These are phyloP conservation scores for Pomacea maculata DNA, from an alignment of 1,140 invertebrate genomes.

Conservation along the genomic window DNA sequence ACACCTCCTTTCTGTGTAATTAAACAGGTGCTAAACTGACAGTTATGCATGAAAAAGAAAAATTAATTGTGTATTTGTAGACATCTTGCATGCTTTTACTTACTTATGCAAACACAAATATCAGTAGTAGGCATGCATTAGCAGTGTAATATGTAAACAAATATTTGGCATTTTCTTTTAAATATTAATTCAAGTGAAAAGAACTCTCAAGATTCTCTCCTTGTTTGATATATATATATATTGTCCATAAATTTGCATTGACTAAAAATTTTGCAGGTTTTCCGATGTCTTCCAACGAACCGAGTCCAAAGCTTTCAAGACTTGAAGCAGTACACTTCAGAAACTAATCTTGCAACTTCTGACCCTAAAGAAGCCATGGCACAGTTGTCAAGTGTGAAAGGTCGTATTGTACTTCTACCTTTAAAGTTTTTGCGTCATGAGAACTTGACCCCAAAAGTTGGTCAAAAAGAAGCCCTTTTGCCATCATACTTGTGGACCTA, in stretches of 20 bases:
- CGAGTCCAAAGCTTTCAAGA: conserved; percentile 78
- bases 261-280: conserved; percentile 68
- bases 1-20: background rate
- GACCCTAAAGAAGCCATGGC: conserved; percentile 77
- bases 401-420: conserved; percentile 86
- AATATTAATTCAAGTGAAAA: background rate
- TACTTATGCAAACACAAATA: too few species aligned
- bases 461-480: conserved; percentile 78
- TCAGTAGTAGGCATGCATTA: too few species aligned
- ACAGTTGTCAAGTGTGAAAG: conserved; percentile 77
- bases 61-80: background rate
- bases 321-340: conserved; percentile 78
- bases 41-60: background rate
- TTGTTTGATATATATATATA: background rate
- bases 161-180: conserved; percentile 5
- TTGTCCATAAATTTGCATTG: conserved; percentile 4
- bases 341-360: conserved; percentile 72
- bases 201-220: background rate
- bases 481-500: conserved; percentile 68
- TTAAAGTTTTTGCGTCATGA: conserved; percentile 83
- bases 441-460: conserved; percentile 78
- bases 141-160: background rate
- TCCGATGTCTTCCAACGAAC: conserved; percentile 86
- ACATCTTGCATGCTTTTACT: too few species aligned
- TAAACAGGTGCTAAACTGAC: background rate